Base-by-base conservation (phyloP, 1,140 invertebrate species). In the Macrobrachium nipponense region DNA sequence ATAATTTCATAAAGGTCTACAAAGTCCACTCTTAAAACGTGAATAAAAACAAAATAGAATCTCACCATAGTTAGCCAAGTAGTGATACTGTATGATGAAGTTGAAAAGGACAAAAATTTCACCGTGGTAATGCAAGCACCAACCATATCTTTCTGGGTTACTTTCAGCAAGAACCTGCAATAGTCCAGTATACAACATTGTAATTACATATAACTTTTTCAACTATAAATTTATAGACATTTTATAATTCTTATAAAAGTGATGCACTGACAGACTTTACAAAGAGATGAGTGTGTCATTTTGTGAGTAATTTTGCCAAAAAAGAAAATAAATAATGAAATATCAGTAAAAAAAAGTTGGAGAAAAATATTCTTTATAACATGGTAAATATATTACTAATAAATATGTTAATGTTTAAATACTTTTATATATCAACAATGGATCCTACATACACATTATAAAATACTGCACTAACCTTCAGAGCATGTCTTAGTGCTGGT, bases 21-120 rank as follows among this genome's bases (percentile, higher is more conserved):
- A 51, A 23, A 14, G 14, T 11, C n/a, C 18, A 15, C n/a, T 23
- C 12, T 14, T 5, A 15, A 60, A 14, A 18, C 3, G 15, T 12
- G 18, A 60, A 51, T 0, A 27, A 79, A 17, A 4, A 27, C 0
- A 7, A 51, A 76, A 8, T 20, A 44, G 62, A 18, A 20, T 58
- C 43, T 79, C 36, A 86, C 83, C 83, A 80, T 86, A 86, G 60
- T 86, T 86, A 2, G 83, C 80, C 43, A 86, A 51, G 43, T 86
- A 86, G 68, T 86, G 83, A 51, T 86, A 78, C 44, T 86, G 83
- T 72, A 86, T 80, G 59, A 86, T 18, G 6, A 80, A 68, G 51
- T 86, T 80, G 77, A 86, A 86, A n/a, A 72, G 20, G 12, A 75
- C 70, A 51, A 86, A 86, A 58, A 86, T 68, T 80, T 86, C 83